Percentiles rank a stretch among this genome's conserved stretches.
Conservation (phyloP, 1,140 invertebrate genomes). For the Macrobrachium rosenbergii region DNA sequence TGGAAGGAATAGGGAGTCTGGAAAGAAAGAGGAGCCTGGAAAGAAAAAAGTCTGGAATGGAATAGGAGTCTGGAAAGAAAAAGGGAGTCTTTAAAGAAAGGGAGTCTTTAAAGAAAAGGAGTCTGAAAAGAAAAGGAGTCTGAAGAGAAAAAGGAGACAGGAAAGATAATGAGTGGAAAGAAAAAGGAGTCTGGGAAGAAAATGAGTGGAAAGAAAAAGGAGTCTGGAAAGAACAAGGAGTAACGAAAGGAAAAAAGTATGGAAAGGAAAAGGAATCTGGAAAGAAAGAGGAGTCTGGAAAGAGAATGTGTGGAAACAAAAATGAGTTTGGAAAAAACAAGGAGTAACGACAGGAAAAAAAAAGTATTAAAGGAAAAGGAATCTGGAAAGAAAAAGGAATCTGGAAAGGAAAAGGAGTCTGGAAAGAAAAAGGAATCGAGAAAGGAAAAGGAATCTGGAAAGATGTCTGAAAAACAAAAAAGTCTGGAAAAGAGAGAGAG, state of each 20-base stretch:
- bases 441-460: background rate
- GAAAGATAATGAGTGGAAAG: background rate
- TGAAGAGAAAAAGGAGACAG: background rate
- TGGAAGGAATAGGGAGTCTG: background rate
- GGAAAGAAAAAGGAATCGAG: background rate
- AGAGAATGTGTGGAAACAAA: background rate
- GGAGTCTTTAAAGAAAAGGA: background rate
- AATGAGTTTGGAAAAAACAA: too few species aligned
- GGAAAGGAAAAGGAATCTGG: background rate
- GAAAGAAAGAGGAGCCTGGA: background rate
- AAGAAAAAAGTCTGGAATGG: background rate
- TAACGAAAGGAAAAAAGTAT: too few species aligned
- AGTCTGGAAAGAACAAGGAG: too few species aligned
- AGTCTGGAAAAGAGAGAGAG: background rate
- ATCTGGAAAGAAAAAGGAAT: too few species aligned
- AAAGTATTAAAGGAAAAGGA: background rate
- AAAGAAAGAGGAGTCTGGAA: background rate
- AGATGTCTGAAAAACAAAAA: constrained; percentile 11
- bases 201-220: background rate
- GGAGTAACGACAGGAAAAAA: background rate
- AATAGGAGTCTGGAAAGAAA: background rate
- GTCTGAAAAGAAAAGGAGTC: background rate
- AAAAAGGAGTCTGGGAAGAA: too few species aligned
- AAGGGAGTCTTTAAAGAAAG: too few species aligned
- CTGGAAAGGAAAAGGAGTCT: too few species aligned